Evolutionary conservation across 2,888 invertebrate species (phyloP), one percentile per base, ranked within the genome.

Genomic region (Eilema depressum): DNA sequence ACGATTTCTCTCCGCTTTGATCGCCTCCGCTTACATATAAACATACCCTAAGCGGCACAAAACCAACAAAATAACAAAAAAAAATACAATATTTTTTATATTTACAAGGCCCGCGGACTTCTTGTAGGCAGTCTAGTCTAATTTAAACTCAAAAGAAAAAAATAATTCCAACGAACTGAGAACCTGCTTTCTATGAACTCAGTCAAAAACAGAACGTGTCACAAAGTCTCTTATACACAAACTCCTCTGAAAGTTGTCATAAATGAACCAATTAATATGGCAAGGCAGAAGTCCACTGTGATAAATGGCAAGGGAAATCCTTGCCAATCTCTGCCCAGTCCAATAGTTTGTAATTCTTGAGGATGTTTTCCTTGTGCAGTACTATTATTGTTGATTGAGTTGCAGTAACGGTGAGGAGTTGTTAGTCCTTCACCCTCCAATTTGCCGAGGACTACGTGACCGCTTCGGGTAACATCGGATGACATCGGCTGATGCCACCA

Each of bases 371-470:
- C 74, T 62, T 41, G 25, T 57, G 56, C 63, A 62, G 26, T 63
- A 28, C 61, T 70, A 75, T 82, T 77, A 74, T 67, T 20, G 65
- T 70, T 80, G 81, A 74, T 76, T 77, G 70, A 63, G 59, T 71
- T 62, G 59, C 63, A 63, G 59, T 73, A 47, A 63, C 63, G 28
- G 59, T 47, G 62, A 62, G 28, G 26, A 47, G 70, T 37, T 64
- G 68, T 70, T 64, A 30, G 68, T 72, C 77, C 69, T 79, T 77
- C 69, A 28, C 47, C 66, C 12, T 57, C 71, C 75, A 60, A 82
- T 75, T 74, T 70, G 64, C 73, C 59, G 56, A n/a, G 30, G 17
- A 53, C 62, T 80, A 80, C 83, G 80, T 80, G 80, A 82, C 78
- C 71, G 66, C 71, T 73, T 67, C 77, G 71, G 63, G 68, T 41